Evolutionary conservation across 2,888 invertebrate species (phyloP).

Genomic region (Polydrusus pterygomalis): DNA sequence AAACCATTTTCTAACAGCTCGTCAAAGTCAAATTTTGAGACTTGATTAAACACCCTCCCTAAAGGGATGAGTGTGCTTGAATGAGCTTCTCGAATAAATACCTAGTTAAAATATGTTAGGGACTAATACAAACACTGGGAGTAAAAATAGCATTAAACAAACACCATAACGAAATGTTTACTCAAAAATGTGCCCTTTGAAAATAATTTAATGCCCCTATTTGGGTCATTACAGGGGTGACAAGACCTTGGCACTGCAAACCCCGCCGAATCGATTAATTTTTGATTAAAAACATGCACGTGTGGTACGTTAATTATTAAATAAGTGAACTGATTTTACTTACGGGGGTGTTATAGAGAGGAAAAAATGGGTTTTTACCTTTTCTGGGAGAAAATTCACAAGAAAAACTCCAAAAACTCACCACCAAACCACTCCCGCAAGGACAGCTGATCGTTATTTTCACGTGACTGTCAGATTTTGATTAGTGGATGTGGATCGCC

Average conservation of each 20-base stretch:
- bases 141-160: constrained; percentile 28
- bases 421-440: constrained; percentile 69
- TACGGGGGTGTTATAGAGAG: constrained; percentile 24
- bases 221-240: constrained; percentile 47
- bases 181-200: constrained; percentile 21
- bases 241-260: constrained; percentile 37
- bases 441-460: constrained; percentile 72
- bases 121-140: constrained; percentile 43
- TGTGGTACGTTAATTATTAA: constrained; percentile 37
- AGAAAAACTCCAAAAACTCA: constrained; percentile 66
- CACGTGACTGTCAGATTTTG: constrained; percentile 67
- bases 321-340: constrained; percentile 36
- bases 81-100: background rate
- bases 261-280: constrained; percentile 44
- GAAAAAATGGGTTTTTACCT: constrained; percentile 56
- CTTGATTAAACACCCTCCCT: constrained; percentile 1
- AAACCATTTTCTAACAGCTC: background rate
- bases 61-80: background rate
- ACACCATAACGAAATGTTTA: constrained; percentile 16
- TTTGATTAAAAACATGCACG: constrained; percentile 17
- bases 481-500: background rate
- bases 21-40: background rate
- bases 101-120: constrained; percentile 7
- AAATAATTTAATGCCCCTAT: constrained; percentile 49
- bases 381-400: constrained; percentile 56